These are phyloP conservation scores for Rhabdomys pumilio DNA, from an alignment of 2,797 vertebrate species.

Conservation along the genomic window DNA sequence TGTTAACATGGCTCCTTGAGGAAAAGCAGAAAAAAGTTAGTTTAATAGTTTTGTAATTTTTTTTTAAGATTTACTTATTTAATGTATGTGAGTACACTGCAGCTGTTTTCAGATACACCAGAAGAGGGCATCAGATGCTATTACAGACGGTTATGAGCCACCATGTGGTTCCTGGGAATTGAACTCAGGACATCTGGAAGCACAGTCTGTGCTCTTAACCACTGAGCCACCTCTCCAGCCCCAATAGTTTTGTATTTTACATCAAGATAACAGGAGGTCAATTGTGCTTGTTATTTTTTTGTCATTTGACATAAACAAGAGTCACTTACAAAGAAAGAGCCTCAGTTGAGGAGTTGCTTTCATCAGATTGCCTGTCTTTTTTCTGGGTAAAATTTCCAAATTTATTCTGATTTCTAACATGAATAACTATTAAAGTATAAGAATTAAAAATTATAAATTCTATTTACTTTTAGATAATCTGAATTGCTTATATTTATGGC, in stretches of 20 bases:
- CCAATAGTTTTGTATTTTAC: not conserved
- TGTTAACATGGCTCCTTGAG: not conserved
- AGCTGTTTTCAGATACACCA: too few relatives aligned
- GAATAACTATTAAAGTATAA: not conserved
- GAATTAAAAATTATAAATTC: not conserved
- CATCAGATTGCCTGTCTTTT: not conserved
- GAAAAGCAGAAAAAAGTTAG: not conserved
- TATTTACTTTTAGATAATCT: slow-evolving; percentile 25
- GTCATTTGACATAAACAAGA: not conserved
- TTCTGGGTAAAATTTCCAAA: not conserved
- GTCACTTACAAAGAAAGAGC: not conserved
- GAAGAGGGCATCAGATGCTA: too few relatives aligned
- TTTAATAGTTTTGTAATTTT: not conserved
- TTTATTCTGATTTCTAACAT: not conserved
- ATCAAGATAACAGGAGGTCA: not conserved
- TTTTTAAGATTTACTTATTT: too few relatives aligned
- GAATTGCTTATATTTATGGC: not conserved
- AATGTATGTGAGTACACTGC: too few relatives aligned
- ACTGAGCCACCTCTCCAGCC: too few relatives aligned
- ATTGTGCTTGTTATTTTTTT: not conserved
- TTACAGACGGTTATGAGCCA: too few relatives aligned
- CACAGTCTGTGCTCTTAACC: too few relatives aligned
- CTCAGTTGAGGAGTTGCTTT: not conserved
- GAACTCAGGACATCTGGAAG: too few relatives aligned
- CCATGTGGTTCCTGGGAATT: too few relatives aligned